Conservation (phyloP, 2,113 vertebrate species). For the Malurus elegans region DNA sequence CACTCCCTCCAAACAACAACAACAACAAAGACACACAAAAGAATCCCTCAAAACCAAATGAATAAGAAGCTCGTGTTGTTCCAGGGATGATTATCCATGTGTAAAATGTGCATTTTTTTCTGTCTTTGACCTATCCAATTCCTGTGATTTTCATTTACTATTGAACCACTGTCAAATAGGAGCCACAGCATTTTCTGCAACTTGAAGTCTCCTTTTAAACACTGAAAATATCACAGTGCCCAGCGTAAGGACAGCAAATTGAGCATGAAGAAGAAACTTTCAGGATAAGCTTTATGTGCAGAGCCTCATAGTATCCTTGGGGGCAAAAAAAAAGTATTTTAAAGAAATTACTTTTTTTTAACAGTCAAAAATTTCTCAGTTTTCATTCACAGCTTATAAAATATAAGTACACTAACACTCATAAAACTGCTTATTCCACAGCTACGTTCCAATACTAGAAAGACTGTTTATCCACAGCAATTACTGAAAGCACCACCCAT, state of each 20-base stretch:
- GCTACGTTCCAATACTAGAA: background rate
- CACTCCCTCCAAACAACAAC: background rate
- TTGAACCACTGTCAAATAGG: background rate
- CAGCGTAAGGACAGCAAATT: background rate
- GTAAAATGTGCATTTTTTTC: background rate
- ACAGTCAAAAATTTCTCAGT: background rate
- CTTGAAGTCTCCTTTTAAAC: background rate
- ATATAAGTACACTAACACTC: background rate
- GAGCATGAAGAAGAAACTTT: background rate
- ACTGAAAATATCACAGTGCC: background rate
- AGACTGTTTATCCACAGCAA: conserved; percentile 22
- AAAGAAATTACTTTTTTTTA: background rate
- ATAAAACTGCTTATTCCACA: background rate
- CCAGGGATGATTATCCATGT: background rate
- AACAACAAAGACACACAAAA: background rate
- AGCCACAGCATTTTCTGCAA: background rate
- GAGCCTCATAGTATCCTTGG: background rate
- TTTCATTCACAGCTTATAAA: conserved; percentile 27
- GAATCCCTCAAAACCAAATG: background rate
- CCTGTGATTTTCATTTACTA: background rate
- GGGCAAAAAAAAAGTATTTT: background rate
- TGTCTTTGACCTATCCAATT: background rate
- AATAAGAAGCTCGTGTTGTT: background rate
- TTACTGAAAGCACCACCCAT: conserved; percentile 21
- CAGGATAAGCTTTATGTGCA: background rate